Base-by-base conservation (phyloP, 2,888 invertebrate species). In the Leistus spinibarbis region DNA sequence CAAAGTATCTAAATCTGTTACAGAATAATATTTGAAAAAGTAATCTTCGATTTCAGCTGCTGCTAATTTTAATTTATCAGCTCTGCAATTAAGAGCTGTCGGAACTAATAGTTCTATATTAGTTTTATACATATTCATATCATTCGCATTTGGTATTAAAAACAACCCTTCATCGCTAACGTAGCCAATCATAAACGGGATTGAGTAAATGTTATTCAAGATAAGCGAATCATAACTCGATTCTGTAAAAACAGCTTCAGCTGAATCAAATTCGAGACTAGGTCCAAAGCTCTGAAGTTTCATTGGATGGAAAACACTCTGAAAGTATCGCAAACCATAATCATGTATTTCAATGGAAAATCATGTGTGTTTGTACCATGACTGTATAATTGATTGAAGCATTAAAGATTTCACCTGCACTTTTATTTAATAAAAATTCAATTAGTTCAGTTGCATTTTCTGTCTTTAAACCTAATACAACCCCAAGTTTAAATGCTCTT, bases 401-500 rank as follows among this genome's bases (percentile, higher is more conserved):
- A 22, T 60, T 60, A 54, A 54, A 71, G 78, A 88, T 80, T 10
- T 84, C 83, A 16, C 80, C 79, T 0, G 81, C 80, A 1, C 87
- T 87, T 13, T 84, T 80, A 13, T 74, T 81, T 79, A 81, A 84
- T 70, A 88, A 79, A 79, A 85, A 87, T 10, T 84, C 78, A 60
- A 86, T 77, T 69, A 88, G 81, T 81, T 87, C 86, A 20, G 80
- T 77, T 16, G 82, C 79, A 78, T 87, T 83, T 1, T 86, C 82
- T 0, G 87, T 87, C 13, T 87, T 84, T 77, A 83, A 85, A 0
- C 87, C 87, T 13, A 88, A 80, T 54, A 83, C 76, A 80, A 85
- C 85, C 7, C 86, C 88, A 7, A 88, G 81, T 81, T 87, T 87
- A 77, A 87, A 85, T 13, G 87, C 87, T 75, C 87, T 82, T 79